phyloP scores from a whole-genome alignment of 1,140 invertebrate genomes.

The Drosophila kepulauana region DNA sequence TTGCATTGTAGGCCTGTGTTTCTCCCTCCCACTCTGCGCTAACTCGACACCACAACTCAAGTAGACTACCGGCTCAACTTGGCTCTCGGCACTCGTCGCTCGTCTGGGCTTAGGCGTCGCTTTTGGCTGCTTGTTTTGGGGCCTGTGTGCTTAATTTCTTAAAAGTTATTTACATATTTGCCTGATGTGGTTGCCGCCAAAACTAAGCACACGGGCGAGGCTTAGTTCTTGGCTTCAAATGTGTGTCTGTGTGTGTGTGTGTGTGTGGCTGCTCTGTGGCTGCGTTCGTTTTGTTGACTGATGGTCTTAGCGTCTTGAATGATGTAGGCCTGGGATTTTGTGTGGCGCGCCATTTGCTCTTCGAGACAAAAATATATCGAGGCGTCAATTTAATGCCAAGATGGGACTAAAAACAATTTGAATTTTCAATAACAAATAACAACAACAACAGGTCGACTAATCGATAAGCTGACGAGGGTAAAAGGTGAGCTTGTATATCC shows the following conservation, averaged over 20 bases:
- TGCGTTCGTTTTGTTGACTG: slow-evolving; percentile 40
- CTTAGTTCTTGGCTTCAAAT: slow-evolving; percentile 44
- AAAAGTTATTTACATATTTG: slow-evolving; percentile 83
- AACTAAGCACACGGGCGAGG: slow-evolving; percentile 58
- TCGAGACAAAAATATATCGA: slow-evolving; percentile 19
- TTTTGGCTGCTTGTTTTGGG: slow-evolving; percentile 45
- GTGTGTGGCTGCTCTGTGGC: not conserved
- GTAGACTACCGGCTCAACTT: slow-evolving; percentile 15
- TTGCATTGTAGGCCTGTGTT: slow-evolving; percentile 63
- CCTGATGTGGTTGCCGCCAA: slow-evolving; percentile 63
- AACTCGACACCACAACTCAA: slow-evolving; percentile 14
- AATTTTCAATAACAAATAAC: slow-evolving; percentile 1
- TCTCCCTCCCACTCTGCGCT: not conserved
- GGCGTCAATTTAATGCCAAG: not conserved
- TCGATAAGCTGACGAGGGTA: slow-evolving; percentile 7
- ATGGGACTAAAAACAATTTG: not conserved
- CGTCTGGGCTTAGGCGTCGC: slow-evolving; percentile 26
- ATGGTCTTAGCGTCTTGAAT: slow-evolving; percentile 48
- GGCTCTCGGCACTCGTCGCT: not conserved
- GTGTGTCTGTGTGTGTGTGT: slow-evolving; percentile 28
- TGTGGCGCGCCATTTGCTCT: slow-evolving; percentile 12
- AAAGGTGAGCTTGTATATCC: not conserved
- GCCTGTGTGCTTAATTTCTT: slow-evolving; percentile 79
- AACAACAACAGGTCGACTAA: not conserved
- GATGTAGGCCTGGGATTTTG: slow-evolving; percentile 43